phyloP scores from a whole-genome alignment of 2,888 invertebrate species.

The Ptychoptera albimana region DNA sequence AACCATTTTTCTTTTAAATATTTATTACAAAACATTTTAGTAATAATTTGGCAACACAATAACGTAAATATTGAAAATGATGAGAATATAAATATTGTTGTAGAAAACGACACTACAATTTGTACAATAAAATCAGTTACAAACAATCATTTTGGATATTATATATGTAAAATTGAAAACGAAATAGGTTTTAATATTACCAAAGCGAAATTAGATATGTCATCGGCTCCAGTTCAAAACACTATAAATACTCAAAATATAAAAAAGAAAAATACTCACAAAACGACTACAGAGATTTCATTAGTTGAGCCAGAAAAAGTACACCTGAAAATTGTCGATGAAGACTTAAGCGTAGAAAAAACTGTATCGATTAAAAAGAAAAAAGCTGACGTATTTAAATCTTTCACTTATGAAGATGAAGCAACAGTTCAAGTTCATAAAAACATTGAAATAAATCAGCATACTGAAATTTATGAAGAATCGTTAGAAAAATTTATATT shows the following conservation, averaged over 20 bases:
- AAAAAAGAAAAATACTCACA: neutral
- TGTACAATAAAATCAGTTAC: constrained; percentile 48
- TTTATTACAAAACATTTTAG: constrained; percentile 33
- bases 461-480: neutral
- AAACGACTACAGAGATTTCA: constrained; percentile 2
- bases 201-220: constrained; percentile 53
- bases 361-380: too few relatives aligned
- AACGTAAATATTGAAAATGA: constrained; percentile 62
- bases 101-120: constrained; percentile 53
- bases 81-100: constrained; percentile 51
- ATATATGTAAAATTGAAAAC: constrained; percentile 72
- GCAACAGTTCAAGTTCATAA: constrained; percentile 29
- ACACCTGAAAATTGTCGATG: neutral
- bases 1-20: constrained; percentile 1
- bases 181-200: constrained; percentile 68
- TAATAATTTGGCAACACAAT: constrained; percentile 76
- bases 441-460: constrained; percentile 29
- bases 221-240: constrained; percentile 23
- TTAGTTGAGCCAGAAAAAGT: neutral
- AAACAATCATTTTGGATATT: constrained; percentile 53
- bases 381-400: too few relatives aligned
- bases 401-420: constrained; percentile 8
- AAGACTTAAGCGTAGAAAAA: neutral
- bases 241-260: too few relatives aligned
- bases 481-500: neutral